Conservation (phyloP, 2,113 vertebrate species). For the Solea solea region DNA sequence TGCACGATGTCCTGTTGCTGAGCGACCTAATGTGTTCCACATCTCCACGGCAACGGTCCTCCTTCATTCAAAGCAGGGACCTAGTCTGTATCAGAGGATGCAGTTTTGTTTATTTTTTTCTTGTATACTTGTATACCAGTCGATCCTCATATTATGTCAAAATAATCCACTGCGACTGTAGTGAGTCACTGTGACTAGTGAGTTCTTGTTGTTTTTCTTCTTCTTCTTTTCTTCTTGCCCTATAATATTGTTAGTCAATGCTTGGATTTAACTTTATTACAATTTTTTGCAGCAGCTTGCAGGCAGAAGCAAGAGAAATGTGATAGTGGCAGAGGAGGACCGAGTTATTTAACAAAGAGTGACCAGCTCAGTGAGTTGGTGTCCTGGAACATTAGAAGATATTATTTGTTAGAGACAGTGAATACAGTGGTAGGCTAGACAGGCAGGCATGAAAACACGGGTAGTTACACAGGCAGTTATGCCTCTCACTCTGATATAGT, state of each 20-base stretch:
- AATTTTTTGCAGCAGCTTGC: slow-evolving; percentile 27
- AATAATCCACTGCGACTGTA: slow-evolving; percentile 1
- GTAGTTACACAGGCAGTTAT: slow-evolving; percentile 33
- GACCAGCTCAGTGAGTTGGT: slow-evolving; percentile 21
- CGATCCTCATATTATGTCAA: slow-evolving; percentile 1
- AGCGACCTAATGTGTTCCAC: slow-evolving; percentile 75
- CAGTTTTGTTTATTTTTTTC: slow-evolving; percentile 4
- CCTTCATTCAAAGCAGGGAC: slow-evolving; percentile 55
- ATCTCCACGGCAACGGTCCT: slow-evolving; percentile 81
- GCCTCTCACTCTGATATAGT: slow-evolving; percentile 36
- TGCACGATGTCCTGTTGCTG: slow-evolving; percentile 79
- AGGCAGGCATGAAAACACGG: slow-evolving; percentile 28
- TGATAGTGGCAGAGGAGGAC: slow-evolving; percentile 20
- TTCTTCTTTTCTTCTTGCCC: slow-evolving; percentile 7
- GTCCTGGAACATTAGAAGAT: slow-evolving; percentile 11
- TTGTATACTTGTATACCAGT: not conserved
- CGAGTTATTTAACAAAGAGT: not conserved
- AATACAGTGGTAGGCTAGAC: slow-evolving; percentile 14
- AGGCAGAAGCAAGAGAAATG: slow-evolving; percentile 19
- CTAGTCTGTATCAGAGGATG: slow-evolving; percentile 32
- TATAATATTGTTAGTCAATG: slow-evolving; percentile 26
- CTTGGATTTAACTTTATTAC: slow-evolving; percentile 49
- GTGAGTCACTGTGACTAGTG: not conserved
- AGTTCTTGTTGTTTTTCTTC: not conserved
- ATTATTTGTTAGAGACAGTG: slow-evolving; percentile 4